These are phyloP conservation scores for Pelobates fuscus DNA, from an alignment of 2,113 vertebrate species.

Conservation along the genomic window DNA sequence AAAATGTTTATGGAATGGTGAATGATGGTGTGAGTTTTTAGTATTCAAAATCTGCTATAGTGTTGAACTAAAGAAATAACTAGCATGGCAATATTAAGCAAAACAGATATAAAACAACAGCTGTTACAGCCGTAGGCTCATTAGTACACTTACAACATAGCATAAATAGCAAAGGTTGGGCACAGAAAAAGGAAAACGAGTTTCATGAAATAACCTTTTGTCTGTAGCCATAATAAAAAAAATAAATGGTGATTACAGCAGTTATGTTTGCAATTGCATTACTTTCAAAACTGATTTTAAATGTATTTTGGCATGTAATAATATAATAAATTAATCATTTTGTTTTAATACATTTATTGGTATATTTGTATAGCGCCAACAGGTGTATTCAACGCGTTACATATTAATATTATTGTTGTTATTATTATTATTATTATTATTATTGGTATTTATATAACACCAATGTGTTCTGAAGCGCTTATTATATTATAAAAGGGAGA, in stretches of 20 bases:
- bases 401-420: no score
- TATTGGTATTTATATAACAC: no score
- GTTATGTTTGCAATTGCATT: neutral
- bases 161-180: conserved; percentile 11
- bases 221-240: conserved; percentile 21
- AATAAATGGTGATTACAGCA: neutral
- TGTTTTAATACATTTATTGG: no score
- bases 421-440: no score
- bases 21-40: neutral
- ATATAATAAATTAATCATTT: no score
- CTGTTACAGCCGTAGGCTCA: conserved; percentile 14
- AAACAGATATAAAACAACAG: conserved; percentile 37
- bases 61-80: neutral
- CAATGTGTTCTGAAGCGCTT: no score
- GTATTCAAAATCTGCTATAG: conserved; percentile 7
- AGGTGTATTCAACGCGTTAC: no score
- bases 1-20: neutral
- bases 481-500: no score
- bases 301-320: no score
- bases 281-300: neutral
- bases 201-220: conserved; percentile 8
- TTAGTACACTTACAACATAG: conserved; percentile 13
- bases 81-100: conserved; percentile 11
- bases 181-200: neutral
- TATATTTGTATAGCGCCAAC: no score